These are phyloP conservation scores for human DNA, from an alignment of 2,113 vertebrate species.

Conservation along the genomic window DNA sequence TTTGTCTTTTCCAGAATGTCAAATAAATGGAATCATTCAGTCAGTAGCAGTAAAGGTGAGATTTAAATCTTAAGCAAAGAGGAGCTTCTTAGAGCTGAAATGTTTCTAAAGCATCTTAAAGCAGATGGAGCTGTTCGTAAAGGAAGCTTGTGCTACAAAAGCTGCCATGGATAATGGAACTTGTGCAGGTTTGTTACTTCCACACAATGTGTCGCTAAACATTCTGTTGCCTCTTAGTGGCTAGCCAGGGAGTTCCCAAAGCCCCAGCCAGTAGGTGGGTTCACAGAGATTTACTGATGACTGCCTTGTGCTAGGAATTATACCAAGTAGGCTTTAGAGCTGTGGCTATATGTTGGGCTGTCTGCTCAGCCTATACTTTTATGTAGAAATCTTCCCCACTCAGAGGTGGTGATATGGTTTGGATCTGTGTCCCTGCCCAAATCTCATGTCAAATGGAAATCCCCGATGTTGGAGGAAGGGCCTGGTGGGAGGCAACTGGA, in stretches of 20 bases:
- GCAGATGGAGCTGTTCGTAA: background rate
- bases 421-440: too few relatives aligned
- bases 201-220: background rate
- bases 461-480: too few relatives aligned
- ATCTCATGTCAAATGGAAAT: too few relatives aligned
- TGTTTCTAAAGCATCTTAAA: background rate
- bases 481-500: too few relatives aligned
- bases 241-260: background rate
- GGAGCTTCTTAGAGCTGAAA: background rate
- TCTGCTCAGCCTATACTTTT: background rate
- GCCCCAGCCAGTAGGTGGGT: too few relatives aligned
- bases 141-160: background rate
- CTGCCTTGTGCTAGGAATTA: background rate
- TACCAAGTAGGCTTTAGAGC: background rate
- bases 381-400: background rate
- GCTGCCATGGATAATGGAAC: background rate
- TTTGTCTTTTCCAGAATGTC: constrained; percentile 2
- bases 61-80: constrained; percentile 24
- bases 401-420: background rate
- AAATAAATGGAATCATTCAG: background rate
- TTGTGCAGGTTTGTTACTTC: background rate
- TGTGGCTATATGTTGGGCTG: too few relatives aligned
- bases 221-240: background rate
- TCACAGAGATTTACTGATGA: background rate
- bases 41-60: background rate